Evolutionary conservation across 2,113 vertebrate species (phyloP).

Genomic region (Jacana jacana): DNA sequence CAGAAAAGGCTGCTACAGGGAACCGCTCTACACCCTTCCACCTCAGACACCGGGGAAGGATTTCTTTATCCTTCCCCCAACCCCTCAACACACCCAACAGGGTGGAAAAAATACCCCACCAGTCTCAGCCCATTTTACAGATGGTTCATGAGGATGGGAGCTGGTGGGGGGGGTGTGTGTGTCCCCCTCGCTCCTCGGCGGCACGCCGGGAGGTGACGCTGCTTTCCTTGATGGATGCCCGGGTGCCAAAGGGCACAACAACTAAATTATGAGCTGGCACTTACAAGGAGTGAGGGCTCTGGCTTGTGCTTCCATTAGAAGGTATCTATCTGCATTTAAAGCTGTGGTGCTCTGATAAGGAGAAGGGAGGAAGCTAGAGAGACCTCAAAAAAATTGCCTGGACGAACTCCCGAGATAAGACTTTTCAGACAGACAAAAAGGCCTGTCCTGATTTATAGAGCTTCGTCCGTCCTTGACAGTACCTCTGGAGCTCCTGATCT

Average conservation of each 20-base stretch:
- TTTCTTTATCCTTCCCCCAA: not conserved
- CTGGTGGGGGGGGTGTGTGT: too few relatives aligned
- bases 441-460: constrained; percentile 72
- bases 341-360: constrained; percentile 73
- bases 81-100: not conserved
- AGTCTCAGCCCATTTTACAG: not conserved
- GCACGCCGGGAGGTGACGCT: not conserved
- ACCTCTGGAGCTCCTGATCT: constrained; percentile 58
- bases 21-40: not conserved
- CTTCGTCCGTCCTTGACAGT: constrained; percentile 64
- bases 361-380: constrained; percentile 56
- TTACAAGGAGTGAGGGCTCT: constrained; percentile 54
- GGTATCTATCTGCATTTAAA: constrained; percentile 71
- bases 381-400: constrained; percentile 69
- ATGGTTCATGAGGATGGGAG: fast-evolving
- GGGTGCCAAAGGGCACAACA: constrained; percentile 41
- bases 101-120: not conserved
- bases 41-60: not conserved
- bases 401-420: constrained; percentile 67
- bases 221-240: constrained; percentile 23
- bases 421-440: constrained; percentile 70
- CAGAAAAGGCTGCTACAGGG: not conserved
- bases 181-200: fast-evolving
- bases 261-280: constrained; percentile 67
- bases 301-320: constrained; percentile 69